These are phyloP conservation scores for Pseudorhombus dupliciocellatus DNA, from an alignment of 2,113 vertebrate genomes.

Conservation along the genomic window DNA sequence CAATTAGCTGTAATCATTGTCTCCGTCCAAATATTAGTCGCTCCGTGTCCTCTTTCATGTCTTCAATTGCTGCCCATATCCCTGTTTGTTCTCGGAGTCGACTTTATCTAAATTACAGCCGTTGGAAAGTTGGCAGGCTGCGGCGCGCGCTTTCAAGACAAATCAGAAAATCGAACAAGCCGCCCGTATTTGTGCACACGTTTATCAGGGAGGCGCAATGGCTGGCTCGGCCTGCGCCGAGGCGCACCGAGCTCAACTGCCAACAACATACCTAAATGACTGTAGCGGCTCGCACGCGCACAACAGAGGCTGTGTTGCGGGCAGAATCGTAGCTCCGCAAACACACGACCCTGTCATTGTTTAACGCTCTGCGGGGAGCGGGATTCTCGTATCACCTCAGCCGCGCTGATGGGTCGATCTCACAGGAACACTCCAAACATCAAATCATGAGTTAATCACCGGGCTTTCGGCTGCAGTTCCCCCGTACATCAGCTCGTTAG, in stretches of 20 bases:
- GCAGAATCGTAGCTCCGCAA: too few species aligned
- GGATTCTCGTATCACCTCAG: background rate
- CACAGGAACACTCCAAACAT: constrained; percentile 48
- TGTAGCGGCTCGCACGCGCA: background rate
- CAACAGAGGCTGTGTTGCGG: too few species aligned
- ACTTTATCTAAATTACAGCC: constrained; percentile 69
- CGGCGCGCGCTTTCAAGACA: constrained; percentile 27
- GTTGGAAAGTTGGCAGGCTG: constrained; percentile 66
- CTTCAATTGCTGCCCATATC: constrained; percentile 54
- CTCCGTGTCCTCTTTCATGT: constrained; percentile 77
- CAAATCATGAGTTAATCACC: constrained; percentile 59
- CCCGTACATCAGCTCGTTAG: background rate
- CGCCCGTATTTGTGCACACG: background rate
- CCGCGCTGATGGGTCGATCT: constrained; percentile 11
- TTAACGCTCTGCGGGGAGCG: constrained; percentile 37
- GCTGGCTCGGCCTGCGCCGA: background rate
- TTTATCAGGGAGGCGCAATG: background rate
- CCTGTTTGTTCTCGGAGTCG: constrained; percentile 58
- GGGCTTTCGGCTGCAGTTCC: constrained; percentile 4
- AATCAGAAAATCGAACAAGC: constrained; percentile 15
- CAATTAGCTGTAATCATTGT: constrained; percentile 84
- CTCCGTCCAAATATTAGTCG: constrained; percentile 82
- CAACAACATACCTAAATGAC: background rate
- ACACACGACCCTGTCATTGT: constrained; percentile 26
- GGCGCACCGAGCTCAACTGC: background rate